Evolutionary conservation across 2,888 invertebrate genomes (phyloP), one percentile per base, ranked within the genome.

Genomic region (Operophtera brumata): DNA sequence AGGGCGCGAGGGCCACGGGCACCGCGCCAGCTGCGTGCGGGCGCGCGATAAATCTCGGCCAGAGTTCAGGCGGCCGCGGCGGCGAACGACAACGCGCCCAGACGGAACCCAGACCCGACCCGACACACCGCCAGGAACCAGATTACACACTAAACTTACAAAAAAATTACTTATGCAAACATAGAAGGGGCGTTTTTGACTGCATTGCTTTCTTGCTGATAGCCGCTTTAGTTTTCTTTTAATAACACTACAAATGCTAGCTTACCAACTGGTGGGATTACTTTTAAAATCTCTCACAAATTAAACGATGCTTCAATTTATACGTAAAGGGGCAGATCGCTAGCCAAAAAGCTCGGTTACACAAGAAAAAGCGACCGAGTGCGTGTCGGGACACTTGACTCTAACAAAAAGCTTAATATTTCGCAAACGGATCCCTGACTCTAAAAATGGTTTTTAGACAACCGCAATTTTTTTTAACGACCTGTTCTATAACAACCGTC

Each of bases 11-110:
- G 83, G 80, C 84, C 75, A 73, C 75, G 83, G 56, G 61, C 55
- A 53, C 45, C n/a, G 57, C 75, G 84, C 85, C 86, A 85, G 86
- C 80, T 85, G 85, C 83, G 86, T 84, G 84, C 73, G 76, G 70
- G 65, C 75, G 74, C 71, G 78, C 80, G 75, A 84, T 86, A 82
- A 84, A 85, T 86, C 83, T 83, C 74, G 66, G 70, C 65, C 70
- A 67, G 40, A 54, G 68, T 70, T 67, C 67, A 66, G 49, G 60
- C 42, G 41, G 41, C 28, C 48, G 36, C 47, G n/a, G 35, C 35
- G 43, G 30, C 41, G 48, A 11, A 11, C 46, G 25, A 28, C 35
- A 40, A 35, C 41, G 43, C 44, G 44, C 52, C 48, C 48, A 57
- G 57, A 53, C 57, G 45, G 41, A 52, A 41, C 48, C 51, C 40